Evolutionary conservation across 2,113 vertebrate genomes (phyloP), one percentile per base, ranked within the genome.

Genomic region (Macroglossus sobrinus): DNA sequence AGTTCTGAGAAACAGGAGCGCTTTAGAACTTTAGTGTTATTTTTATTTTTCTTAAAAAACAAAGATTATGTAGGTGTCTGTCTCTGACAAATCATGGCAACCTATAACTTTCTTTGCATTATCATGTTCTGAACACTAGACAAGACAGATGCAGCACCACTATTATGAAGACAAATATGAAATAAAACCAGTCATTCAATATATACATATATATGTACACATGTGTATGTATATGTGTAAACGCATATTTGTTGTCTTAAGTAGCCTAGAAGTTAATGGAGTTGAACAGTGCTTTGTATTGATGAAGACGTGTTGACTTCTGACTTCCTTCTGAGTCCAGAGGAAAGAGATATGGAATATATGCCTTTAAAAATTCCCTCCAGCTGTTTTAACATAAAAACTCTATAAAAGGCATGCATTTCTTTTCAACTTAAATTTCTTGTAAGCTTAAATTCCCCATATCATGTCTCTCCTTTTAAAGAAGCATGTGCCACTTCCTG

Each of bases 351-450:
- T 81, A 57, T 85, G 63, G 94, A 88, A 93, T 93, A 93, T 72
- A 80, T 93, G 92, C 72, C 59, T 94, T 92, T 69, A 92, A 96
- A 92, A 89, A 66, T 47, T 86, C 43, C 75, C 68, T 91, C 64
- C 63, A 71, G 91, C 82, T 89, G 82, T 95, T 97, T 93, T 84
- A 79, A 93, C 63, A 96, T 35, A 92, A 86, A 95, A 68, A 74
- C 33, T 26, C 15, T 89, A 19, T 74, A 53, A 93, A 85, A 21
- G 43, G 5, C 69, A 43, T 35, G 4, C 72, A 71, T 86, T 90
- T 93, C 74, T 94, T 75, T 59, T 91, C 76, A 81, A 84, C 50
- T 84, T 80, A 26, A 80, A 81, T 61, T 63, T 59, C 57, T 43
- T 81, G 45, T 45, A 63, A 96, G 19, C 28, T 85, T 71, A 35